These are phyloP conservation scores for Zosterops hypoxanthus DNA, from an alignment of 2,113 vertebrate genomes.

Conservation along the genomic window DNA sequence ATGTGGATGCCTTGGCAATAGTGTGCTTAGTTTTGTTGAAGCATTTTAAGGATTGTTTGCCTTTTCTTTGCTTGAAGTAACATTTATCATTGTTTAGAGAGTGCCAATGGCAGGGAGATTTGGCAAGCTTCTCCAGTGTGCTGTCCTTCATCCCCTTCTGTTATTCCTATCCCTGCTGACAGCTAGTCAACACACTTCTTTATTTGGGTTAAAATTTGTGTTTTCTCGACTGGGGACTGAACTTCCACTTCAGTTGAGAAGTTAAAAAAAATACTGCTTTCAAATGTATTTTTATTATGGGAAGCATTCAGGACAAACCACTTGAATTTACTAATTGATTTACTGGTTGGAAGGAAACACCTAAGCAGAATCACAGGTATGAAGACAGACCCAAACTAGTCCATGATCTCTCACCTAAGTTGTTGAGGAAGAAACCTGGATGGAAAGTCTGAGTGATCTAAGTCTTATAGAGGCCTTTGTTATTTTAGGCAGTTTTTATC, in stretches of 20 bases:
- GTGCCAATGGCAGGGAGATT: background rate
- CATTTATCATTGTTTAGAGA: background rate
- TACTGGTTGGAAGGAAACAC: background rate
- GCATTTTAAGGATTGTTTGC: background rate
- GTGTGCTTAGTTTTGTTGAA: background rate
- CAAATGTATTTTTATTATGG: background rate
- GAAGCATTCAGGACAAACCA: background rate
- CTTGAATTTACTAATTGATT: background rate
- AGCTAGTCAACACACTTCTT: background rate
- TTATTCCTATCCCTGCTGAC: background rate
- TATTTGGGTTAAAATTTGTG: background rate
- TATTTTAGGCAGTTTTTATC: background rate
- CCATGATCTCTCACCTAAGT: background rate
- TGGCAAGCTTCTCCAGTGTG: background rate
- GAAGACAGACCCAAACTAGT: background rate
- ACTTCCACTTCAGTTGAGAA: background rate
- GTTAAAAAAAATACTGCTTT: background rate
- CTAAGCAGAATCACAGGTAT: background rate
- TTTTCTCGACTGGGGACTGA: background rate
- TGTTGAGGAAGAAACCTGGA: background rate
- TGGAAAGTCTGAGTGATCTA: background rate
- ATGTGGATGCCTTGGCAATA: background rate
- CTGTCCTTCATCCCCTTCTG: background rate
- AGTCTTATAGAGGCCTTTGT: background rate
- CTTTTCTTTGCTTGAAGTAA: background rate